A percentile compares a stretch with the other conserved stretches of the same genome.
These are phyloP conservation scores for Lordiphosa fenestrarum DNA, from an alignment of 2,888 invertebrate species.

Conservation along the genomic window DNA sequence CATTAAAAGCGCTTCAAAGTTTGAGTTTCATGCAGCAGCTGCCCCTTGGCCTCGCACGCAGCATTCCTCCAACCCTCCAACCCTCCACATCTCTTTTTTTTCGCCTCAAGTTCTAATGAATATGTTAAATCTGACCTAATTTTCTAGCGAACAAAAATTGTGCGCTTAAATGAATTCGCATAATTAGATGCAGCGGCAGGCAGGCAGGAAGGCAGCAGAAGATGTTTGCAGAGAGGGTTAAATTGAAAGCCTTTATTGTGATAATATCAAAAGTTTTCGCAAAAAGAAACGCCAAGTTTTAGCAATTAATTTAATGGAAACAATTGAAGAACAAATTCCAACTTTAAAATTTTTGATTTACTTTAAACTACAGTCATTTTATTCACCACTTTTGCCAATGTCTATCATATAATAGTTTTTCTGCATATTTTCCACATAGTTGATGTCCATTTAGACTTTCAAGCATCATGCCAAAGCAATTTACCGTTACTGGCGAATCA, in stretches of 20 bases:
- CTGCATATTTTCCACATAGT: too few species aligned
- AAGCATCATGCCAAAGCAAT: too few species aligned
- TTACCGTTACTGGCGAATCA: too few species aligned
- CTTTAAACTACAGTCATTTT: too few species aligned
- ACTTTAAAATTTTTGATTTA: too few species aligned
- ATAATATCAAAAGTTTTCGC: neutral
- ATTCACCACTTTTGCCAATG: too few species aligned
- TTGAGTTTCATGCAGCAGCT: constrained; percentile 46
- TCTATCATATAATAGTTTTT: too few species aligned
- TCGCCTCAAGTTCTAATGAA: constrained; percentile 56
- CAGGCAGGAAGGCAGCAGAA: too few species aligned
- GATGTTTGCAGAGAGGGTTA: constrained; percentile 3
- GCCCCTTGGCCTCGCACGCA: constrained; percentile 43
- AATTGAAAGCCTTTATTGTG: too few species aligned
- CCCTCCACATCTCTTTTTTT: neutral
- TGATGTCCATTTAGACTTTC: too few species aligned
- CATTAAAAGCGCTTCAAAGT: constrained; percentile 68
- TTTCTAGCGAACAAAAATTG: constrained; percentile 40
- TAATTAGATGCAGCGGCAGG: constrained; percentile 62
- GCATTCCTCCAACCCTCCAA: constrained; percentile 21
- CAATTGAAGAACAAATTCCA: too few species aligned
- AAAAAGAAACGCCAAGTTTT: neutral
- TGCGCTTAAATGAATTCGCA: constrained; percentile 71
- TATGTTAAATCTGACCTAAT: constrained; percentile 75
- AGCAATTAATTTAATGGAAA: too few species aligned